A percentile compares a stretch with the other conserved stretches of the same genome.
Evolutionary conservation across 2,797 vertebrate species (phyloP).

Genomic region (Orestias chungarensis): DNA sequence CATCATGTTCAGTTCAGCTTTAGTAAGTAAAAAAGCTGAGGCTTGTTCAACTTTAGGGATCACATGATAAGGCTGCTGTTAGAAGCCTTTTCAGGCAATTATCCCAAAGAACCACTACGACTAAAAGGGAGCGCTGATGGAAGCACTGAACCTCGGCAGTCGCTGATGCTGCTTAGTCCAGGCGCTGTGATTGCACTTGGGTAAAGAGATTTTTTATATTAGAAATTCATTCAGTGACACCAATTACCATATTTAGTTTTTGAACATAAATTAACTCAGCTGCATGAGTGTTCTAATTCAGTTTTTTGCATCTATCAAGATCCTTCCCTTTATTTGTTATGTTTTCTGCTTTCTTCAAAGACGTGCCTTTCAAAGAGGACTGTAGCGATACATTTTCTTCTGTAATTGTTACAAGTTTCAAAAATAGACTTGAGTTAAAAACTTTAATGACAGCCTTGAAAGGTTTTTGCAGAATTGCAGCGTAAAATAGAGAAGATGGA

Average conservation of each 20-base stretch:
- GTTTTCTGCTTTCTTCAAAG: background rate
- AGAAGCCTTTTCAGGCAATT: constrained; percentile 6
- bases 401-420: constrained; percentile 16
- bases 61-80: constrained; percentile 6
- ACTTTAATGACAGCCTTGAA: background rate
- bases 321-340: background rate
- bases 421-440: constrained; percentile 20
- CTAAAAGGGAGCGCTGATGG: constrained; percentile 10
- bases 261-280: constrained; percentile 5
- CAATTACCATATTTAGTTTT: constrained; percentile 6
- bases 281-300: background rate
- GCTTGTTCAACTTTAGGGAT: constrained; percentile 5
- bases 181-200: background rate
- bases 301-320: background rate
- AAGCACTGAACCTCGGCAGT: constrained; percentile 3
- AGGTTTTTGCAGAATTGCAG: constrained; percentile 15
- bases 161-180: background rate
- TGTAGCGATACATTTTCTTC: constrained; percentile 26
- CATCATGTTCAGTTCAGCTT: constrained; percentile 4
- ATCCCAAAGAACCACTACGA: constrained; percentile 16
- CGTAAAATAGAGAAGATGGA: constrained; percentile 1
- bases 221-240: constrained; percentile 1
- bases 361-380: constrained; percentile 24
- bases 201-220: background rate
- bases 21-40: background rate